Evolutionary conservation across 1,140 invertebrate genomes (phyloP), one percentile per base, ranked within the genome.

Genomic region (Chelonus insularis): DNA sequence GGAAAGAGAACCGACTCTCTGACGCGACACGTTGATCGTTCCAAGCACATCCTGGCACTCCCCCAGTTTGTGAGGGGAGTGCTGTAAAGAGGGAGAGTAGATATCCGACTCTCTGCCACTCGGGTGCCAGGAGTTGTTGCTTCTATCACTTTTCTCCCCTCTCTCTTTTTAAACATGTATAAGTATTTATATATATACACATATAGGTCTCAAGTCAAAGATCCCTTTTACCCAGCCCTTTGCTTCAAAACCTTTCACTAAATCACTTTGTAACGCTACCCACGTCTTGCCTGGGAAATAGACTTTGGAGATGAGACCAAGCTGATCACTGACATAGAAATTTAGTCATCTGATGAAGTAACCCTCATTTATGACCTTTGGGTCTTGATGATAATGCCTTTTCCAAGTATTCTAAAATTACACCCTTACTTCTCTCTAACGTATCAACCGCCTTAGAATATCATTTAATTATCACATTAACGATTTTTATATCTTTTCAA

Each of bases 31-130:
- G 66, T 73, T 73, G 69, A 72, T 75, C 77, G 77, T 80, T 79
- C 76, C 78, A 75, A 80, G 76, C 78, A 78, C 77, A 79, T 79
- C 78, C 78, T 79, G 78, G 77, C 77, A 80, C 77, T 79, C 77
- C 77, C 77, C 77, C 72, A 72, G 73, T 71, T 70, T 63, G 62
- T 68, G 70, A 69, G 68, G 65, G 66, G 64, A 64, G 70, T 59
- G 66, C 69, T 57, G 68, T 69, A 71, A 69, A 52, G 55, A 72
- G 74, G 70, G 74, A 73, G 70, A n/a, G 16, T 18, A 72, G 70
- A 76, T 73, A 73, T 67, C 68, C 65, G 67, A 62, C 67, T 29
- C 41, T 29, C n/a, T 29, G 56, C 20, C 51, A 45, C 43, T 43
- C 16, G 43, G 25, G 56, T 57, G 56, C 43, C 41, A 57, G 56